Evolutionary conservation across 2,797 vertebrate species (phyloP), one percentile per base, ranked within the genome.

Genomic region (Bovichtus variegatus): DNA sequence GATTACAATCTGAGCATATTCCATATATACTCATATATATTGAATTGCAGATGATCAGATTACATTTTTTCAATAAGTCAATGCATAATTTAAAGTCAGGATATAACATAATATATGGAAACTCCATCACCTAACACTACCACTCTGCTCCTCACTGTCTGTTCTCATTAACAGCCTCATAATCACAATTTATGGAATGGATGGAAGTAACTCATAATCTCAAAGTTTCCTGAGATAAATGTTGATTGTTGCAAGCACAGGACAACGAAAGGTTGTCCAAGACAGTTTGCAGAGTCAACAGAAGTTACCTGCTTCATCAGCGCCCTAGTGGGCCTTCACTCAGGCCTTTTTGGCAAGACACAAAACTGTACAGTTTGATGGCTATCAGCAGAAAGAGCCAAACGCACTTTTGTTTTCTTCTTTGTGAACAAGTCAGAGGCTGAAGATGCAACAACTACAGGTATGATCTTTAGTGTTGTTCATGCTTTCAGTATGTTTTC

Each of bases 281-380:
- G 44, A 50, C 27, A 21, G 50, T 47, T 38, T 59, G 21, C 34
- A 36, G 71, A 65, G 71, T 74, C 34, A 62, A 34, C 66, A 47
- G 40, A 10, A 34, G 54, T 57, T 74, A 55, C 18, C 68, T 74
- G 68, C 73, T 57, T 77, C 70, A 81, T 78, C 58, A 63, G 34
- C 62, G 40, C 21, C 50, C 38, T 8, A 62, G 47, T 66, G 67
- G 40, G 55, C 49, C 58, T 68, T 74, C 62, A 64, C 51, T n/a
- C 9, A 29, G 60, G 41, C 59, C 50, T 50, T 53, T 74, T 67
- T 62, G 57, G 19, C 54, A 67, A 41, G 16, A 73, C 34, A 53
- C 34, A 41, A n/a, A n/a, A n/a, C 15, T 74, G 47, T 25, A 6
- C 25, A 63, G n/a, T 5, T 34, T 53, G 68, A 64, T 43, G 60